Percentiles rank a stretch among this genome's conserved stretches.
phyloP scores from a whole-genome alignment of 2,113 vertebrate genomes.

The Garra rufa region DNA sequence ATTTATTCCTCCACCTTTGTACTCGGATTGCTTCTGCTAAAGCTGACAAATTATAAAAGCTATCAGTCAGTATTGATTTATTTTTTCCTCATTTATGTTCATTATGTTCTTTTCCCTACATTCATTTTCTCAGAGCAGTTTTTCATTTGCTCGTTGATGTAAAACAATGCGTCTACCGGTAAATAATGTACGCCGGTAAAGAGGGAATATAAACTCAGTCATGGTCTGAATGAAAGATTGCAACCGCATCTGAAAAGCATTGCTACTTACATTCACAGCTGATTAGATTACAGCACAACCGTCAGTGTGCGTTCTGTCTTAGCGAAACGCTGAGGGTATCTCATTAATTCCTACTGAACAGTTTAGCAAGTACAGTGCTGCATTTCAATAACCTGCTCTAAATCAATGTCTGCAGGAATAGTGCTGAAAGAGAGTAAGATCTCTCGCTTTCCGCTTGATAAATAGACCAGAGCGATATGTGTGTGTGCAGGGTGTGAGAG shows the following conservation, averaged over 20 bases:
- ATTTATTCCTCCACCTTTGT: not conserved
- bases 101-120: slow-evolving; percentile 7
- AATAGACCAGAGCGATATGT: not conserved
- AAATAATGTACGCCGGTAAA: slow-evolving; percentile 5
- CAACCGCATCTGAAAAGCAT: slow-evolving; percentile 2
- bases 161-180: slow-evolving; percentile 10
- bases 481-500: not conserved
- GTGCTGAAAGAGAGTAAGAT: slow-evolving; percentile 4
- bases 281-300: slow-evolving; percentile 20
- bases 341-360: slow-evolving; percentile 46
- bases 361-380: slow-evolving; percentile 28
- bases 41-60: slow-evolving; percentile 13
- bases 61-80: slow-evolving; percentile 12
- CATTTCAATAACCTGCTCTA: slow-evolving; percentile 41
- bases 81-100: slow-evolving; percentile 12
- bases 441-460: slow-evolving; percentile 21
- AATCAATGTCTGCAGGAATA: slow-evolving; percentile 37
- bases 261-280: slow-evolving; percentile 29
- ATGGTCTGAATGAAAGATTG: slow-evolving; percentile 37
- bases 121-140: not conserved
- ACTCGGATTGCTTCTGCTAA: not conserved
- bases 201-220: slow-evolving; percentile 2
- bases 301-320: slow-evolving; percentile 24
- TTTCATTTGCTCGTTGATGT: slow-evolving; percentile 11
- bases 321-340: slow-evolving; percentile 1